A percentile compares a stretch with the other conserved stretches of the same genome.
Evolutionary conservation across 2,888 invertebrate genomes (phyloP).

Genomic region (Orgyia antiqua): DNA sequence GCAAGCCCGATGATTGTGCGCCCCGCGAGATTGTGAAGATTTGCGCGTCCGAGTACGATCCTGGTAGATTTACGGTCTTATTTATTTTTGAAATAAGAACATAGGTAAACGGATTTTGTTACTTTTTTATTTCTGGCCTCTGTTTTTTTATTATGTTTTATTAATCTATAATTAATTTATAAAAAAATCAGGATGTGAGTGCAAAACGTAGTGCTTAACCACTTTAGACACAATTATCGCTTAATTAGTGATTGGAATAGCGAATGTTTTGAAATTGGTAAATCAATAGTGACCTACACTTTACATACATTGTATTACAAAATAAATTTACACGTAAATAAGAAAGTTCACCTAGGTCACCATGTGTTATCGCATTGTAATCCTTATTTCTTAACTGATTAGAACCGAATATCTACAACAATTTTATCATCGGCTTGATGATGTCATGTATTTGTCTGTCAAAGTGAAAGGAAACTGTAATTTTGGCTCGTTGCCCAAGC

Average conservation of each 20-base stretch:
- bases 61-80: slow-evolving; percentile 52
- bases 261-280: too few relatives aligned
- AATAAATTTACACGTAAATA: too few relatives aligned
- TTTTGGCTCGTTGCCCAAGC: slow-evolving; percentile 20
- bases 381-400: slow-evolving; percentile 3
- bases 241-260: too few relatives aligned
- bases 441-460: slow-evolving; percentile 16
- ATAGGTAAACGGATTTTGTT: slow-evolving; percentile 7
- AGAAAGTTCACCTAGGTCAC: slow-evolving; percentile 6
- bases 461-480: slow-evolving; percentile 14
- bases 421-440: slow-evolving; percentile 6
- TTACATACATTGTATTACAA: too few relatives aligned
- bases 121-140: too few relatives aligned
- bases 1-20: slow-evolving; percentile 58
- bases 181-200: too few relatives aligned
- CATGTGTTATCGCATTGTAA: slow-evolving; percentile 2
- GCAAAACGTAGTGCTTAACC: too few relatives aligned
- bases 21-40: slow-evolving; percentile 70
- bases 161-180: too few relatives aligned
- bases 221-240: too few relatives aligned
- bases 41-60: slow-evolving; percentile 38
- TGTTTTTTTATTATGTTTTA: too few relatives aligned
- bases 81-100: slow-evolving; percentile 24
- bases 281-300: too few relatives aligned
- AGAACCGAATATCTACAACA: slow-evolving; percentile 10